These are phyloP conservation scores for Amphilophus citrinellus DNA, from an alignment of 2,113 vertebrate genomes.

Conservation along the genomic window DNA sequence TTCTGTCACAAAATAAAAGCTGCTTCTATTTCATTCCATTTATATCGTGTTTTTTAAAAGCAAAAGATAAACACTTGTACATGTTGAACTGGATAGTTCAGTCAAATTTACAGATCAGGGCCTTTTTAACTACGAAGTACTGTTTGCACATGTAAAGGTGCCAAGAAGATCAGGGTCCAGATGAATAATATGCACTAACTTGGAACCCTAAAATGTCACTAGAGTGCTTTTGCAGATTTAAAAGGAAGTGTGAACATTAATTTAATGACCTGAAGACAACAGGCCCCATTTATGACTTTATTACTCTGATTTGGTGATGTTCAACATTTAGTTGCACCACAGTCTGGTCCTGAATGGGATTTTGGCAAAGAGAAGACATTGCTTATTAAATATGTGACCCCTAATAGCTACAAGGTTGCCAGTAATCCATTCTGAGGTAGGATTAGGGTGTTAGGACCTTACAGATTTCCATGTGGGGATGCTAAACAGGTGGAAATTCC, in stretches of 20 bases:
- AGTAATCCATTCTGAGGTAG: background rate
- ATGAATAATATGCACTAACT: background rate
- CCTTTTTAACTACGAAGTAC: conserved; percentile 47
- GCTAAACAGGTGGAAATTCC: too few relatives aligned
- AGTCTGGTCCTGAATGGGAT: background rate
- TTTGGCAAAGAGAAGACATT: too few relatives aligned
- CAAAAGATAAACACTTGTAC: conserved; percentile 29
- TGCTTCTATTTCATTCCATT: conserved; percentile 70
- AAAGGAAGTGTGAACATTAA: background rate
- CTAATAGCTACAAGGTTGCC: background rate
- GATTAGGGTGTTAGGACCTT: background rate
- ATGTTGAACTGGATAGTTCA: conserved; percentile 16
- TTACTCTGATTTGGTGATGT: background rate
- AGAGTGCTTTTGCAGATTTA: background rate
- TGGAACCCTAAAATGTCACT: conserved; percentile 13
- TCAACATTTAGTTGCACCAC: background rate
- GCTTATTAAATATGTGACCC: background rate
- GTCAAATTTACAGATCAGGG: conserved; percentile 24
- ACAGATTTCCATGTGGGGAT: background rate
- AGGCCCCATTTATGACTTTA: background rate
- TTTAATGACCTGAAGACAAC: conserved; percentile 7
- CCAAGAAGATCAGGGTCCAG: conserved; percentile 47
- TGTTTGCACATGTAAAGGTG: conserved; percentile 58
- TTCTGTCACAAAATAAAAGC: background rate
- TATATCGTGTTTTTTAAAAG: conserved; percentile 29